Evolutionary conservation across 2,797 vertebrate species (phyloP).

Genomic region (Microtus obscurus): DNA sequence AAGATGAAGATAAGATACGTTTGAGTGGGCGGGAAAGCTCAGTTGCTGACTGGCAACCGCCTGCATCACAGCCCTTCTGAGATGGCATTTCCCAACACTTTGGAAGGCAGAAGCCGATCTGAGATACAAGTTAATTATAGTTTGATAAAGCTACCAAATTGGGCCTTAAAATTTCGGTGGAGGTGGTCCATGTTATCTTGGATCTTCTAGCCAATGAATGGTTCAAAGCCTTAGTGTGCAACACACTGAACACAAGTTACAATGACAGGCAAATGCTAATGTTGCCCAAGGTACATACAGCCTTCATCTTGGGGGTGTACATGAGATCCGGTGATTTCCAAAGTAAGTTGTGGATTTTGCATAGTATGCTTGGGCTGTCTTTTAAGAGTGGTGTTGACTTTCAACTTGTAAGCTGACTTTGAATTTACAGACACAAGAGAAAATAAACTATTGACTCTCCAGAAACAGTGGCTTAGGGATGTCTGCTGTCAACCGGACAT

Average conservation of each 20-base stretch:
- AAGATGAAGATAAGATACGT: conserved; percentile 50
- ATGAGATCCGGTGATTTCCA: background rate
- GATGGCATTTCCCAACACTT: conserved; percentile 2
- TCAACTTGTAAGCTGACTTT: background rate
- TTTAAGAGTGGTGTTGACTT: background rate
- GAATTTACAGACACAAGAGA: background rate
- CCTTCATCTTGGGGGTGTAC: background rate
- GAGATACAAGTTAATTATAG: background rate
- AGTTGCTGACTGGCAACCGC: background rate
- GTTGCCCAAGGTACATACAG: background rate
- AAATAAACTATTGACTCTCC: background rate
- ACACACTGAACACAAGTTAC: background rate
- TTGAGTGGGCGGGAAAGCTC: background rate
- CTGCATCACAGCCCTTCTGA: conserved; percentile 42
- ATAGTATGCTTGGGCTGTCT: background rate
- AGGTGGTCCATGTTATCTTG: no score
- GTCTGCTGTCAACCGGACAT: background rate
- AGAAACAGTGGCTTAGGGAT: background rate
- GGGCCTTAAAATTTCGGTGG: background rate
- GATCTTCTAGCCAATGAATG: background rate
- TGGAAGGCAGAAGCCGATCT: background rate
- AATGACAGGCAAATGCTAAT: no score
- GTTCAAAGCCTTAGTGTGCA: background rate
- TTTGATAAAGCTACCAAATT: background rate
- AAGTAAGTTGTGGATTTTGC: background rate